Evolutionary conservation across 2,888 invertebrate species (phyloP).

Genomic region (Hecatera dysodea): DNA sequence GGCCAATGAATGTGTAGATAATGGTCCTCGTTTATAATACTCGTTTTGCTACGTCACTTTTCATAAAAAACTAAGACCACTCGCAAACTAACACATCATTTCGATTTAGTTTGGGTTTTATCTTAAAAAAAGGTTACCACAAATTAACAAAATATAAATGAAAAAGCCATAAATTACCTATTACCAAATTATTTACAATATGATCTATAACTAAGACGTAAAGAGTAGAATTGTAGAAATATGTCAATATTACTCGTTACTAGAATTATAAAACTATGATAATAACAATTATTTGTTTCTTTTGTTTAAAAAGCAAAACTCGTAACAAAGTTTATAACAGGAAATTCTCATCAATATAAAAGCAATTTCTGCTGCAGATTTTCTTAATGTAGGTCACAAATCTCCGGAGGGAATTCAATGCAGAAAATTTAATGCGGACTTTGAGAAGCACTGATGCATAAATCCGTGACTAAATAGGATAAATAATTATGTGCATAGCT

Average conservation of each 20-base stretch:
- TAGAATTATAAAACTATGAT: background rate
- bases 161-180: background rate
- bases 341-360: slow-evolving; percentile 25
- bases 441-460: slow-evolving; percentile 26
- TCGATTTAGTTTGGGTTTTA: background rate
- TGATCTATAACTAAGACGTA: background rate
- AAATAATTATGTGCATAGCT: background rate
- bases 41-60: background rate
- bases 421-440: slow-evolving; percentile 10
- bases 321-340: slow-evolving; percentile 31
- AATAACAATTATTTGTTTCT: slow-evolving; percentile 14
- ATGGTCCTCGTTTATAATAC: background rate
- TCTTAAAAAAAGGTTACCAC: too few species aligned
- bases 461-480: background rate
- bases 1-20: slow-evolving; percentile 13
- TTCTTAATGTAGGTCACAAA: slow-evolving; percentile 33
- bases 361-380: slow-evolving; percentile 22
- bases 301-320: background rate
- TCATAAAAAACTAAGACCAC: background rate
- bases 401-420: slow-evolving; percentile 15
- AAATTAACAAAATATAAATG: too few species aligned
- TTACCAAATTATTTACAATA: background rate
- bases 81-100: background rate
- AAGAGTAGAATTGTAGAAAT: too few species aligned
- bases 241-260: too few species aligned